Evolutionary conservation across 2,113 vertebrate species (phyloP), one percentile per base, ranked within the genome.

Genomic region (Malurus alboscapulatus): DNA sequence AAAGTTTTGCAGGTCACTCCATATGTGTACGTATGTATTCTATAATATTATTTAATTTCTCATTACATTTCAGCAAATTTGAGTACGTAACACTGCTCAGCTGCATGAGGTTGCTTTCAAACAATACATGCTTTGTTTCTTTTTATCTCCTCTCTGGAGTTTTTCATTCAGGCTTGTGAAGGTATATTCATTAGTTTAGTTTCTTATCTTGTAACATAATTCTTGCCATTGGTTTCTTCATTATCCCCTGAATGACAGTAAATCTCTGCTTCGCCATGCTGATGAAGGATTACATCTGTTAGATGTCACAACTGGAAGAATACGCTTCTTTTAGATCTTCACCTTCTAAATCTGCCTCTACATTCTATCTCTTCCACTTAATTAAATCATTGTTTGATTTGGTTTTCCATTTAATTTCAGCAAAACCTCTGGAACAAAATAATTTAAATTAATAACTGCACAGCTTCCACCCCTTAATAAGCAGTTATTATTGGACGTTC

Each of bases 341-440:
- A 92, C 87, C 72, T 90, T 88, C 72, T 72, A 90, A 96, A 94
- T 88, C 90, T 92, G 66, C 48, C 79, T 95, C 75, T 75, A 63
- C 13, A 2, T 78, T 93, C 87, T 87, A 48, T 84, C 94, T 86
- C 76, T 96, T 94, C 79, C 85, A 94, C 85, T 95, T 96, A 96
- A 95, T 96, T 96, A 96, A 96, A 94, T 84, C 87, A 93, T 86
- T 94, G 90, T 96, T 96, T 96, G 94, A 96, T 95, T 95, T 95
- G 75, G 72, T 88, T 94, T 94, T 59, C 59, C 68, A 90, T 95
- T 96, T 95, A 96, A 96, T 95, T 95, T 96, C 82, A 93, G 85
- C 48, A 95, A 96, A 96, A 95, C 90, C 82, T 94, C 93, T 93
- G 87, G 87, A 96, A 96, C 65, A 95, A 95, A 96, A 95, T 95